These are phyloP conservation scores for Scytalopus superciliaris DNA, from an alignment of 2,113 vertebrate genomes.

Conservation along the genomic window DNA sequence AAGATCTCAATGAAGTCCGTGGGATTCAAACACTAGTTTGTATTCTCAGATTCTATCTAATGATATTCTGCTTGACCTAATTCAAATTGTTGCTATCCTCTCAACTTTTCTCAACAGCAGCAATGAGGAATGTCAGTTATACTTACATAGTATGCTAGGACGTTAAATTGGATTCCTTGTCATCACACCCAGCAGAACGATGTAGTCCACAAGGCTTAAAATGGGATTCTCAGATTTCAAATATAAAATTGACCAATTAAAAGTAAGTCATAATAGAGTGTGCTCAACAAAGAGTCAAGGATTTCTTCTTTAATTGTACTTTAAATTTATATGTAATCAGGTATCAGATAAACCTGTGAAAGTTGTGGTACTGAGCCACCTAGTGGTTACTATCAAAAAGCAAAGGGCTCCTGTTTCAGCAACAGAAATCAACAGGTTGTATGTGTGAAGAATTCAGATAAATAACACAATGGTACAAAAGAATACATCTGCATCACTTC, in stretches of 20 bases:
- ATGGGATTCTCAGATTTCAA: not conserved
- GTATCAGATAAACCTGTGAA: not conserved
- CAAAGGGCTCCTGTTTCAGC: not conserved
- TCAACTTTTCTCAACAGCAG: not conserved
- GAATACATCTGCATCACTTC: not conserved
- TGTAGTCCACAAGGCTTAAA: not conserved
- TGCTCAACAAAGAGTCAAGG: not conserved
- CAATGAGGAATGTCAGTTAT: not conserved
- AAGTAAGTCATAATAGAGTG: not conserved
- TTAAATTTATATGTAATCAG: not conserved
- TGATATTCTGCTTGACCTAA: not conserved
- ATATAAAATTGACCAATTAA: not conserved
- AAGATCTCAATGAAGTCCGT: not conserved
- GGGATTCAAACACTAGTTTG: not conserved
- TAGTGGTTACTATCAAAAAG: not conserved
- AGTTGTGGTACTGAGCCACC: not conserved
- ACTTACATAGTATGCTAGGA: not conserved
- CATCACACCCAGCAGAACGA: not conserved
- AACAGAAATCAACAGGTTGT: not conserved
- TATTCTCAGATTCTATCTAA: not conserved
- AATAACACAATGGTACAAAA: rapidly evolving
- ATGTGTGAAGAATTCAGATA: not conserved
- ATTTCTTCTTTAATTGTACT: not conserved
- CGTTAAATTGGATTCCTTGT: not conserved
- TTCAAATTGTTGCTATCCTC: not conserved